Evolutionary conservation across 2,888 invertebrate species (phyloP), one percentile per base, ranked within the genome.

Genomic region (Tachina grossa): DNA sequence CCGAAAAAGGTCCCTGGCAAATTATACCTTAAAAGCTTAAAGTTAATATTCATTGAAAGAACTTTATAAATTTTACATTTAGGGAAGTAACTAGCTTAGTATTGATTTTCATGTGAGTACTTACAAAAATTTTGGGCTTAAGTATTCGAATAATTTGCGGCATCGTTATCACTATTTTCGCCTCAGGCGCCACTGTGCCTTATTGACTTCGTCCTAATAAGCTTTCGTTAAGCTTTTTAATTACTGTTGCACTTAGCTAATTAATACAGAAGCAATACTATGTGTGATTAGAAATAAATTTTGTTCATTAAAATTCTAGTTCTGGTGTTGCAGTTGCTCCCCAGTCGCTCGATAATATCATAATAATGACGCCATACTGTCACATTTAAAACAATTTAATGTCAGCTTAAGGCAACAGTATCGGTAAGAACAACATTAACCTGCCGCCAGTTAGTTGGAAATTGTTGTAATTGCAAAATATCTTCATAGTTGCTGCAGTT

Each of bases 301-400:
- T 22, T 61, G 63, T 74, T 85, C 84, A 85, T 82, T 85, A 83
- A 80, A 85, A 80, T 83, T 85, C 83, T 83, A 53, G 2, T 9
- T 31, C 31, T 51, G 45, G 53, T 85, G 78, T 78, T 78, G 71
- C 47, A 66, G 49, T 49, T 71, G 61, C 59, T 63, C 10, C 55
- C 53, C 41, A 61, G 79, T 83, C 85, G 76, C 83, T 72, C 71
- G 85, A 72, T 83, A 85, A 85, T 85, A 76, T 72, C 79, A 85
- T 83, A 83, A 75, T 68, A 81, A 83, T 85, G 85, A 85, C 85
- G 83, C 85, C 85, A 85, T 85, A 85, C 80, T 85, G 85, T 85
- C 85, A 85, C 85, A 85, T 79, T 83, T 59, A 53, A 83, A 85
- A 83, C 79, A 85, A 85, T 85, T 85, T 79, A 85, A 76, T 22